A percentile compares a stretch with the other conserved stretches of the same genome.
Evolutionary conservation across 2,113 vertebrate species (phyloP).

Genomic region (Leuciscus idus): DNA sequence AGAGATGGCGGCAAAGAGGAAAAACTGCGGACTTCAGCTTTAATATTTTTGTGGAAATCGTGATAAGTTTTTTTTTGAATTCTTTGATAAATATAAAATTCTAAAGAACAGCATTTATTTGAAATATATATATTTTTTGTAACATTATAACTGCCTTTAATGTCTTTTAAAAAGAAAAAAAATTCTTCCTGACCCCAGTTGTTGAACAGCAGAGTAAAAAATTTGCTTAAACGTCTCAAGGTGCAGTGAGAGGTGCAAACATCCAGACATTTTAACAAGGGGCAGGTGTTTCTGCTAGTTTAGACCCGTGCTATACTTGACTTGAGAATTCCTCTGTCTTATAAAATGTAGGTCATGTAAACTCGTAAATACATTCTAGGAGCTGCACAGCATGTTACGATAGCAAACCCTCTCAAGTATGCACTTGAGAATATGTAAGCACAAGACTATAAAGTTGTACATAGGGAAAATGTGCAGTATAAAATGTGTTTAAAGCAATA

Average conservation of each 20-base stretch:
- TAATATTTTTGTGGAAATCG: too few relatives aligned
- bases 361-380: constrained; percentile 30
- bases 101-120: too few relatives aligned
- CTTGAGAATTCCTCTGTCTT: constrained; percentile 31
- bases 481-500: neutral
- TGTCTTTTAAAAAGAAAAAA: too few relatives aligned
- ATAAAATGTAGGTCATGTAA: constrained; percentile 39
- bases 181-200: neutral
- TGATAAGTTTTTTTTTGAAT: too few relatives aligned
- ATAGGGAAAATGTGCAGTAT: neutral
- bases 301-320: neutral
- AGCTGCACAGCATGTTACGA: constrained; percentile 14
- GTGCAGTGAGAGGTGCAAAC: neutral
- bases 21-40: too few relatives aligned
- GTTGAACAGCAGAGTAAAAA: neutral
- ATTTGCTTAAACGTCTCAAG: neutral
- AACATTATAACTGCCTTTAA: neutral
- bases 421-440: neutral
- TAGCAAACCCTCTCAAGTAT: neutral
- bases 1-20: too few relatives aligned
- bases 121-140: neutral
- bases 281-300: neutral
- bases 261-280: constrained; percentile 34
- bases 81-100: too few relatives aligned
- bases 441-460: neutral